Conservation (phyloP, 2,797 vertebrate genomes). For the Phoebastria nigripes region DNA sequence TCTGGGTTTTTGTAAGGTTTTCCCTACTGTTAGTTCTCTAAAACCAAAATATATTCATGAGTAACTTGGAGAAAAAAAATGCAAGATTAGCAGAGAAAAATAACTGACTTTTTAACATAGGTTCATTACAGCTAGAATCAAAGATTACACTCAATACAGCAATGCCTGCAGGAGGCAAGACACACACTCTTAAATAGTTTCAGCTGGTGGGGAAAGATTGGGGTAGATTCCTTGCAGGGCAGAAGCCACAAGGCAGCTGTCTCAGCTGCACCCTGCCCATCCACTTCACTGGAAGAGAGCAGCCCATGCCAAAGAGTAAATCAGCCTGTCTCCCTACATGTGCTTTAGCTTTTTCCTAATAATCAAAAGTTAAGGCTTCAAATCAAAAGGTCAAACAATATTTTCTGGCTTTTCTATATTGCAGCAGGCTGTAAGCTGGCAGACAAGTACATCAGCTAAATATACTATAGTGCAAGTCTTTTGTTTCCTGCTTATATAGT, state of each 20-base stretch:
- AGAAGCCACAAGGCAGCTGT: neutral
- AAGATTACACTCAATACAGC: neutral
- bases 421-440: neutral
- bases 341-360: neutral
- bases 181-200: neutral
- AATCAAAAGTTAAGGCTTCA: neutral
- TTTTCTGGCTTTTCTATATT: neutral
- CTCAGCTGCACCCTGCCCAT: neutral
- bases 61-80: neutral
- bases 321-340: fast-evolving
- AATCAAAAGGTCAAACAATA: neutral
- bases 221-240: neutral
- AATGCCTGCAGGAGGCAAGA: neutral
- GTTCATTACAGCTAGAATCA: neutral
- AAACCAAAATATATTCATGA: neutral
- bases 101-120: neutral
- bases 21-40: neutral
- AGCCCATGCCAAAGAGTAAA: neutral
- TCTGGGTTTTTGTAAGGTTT: neutral
- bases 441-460: neutral
- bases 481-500: neutral
- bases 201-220: neutral
- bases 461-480: neutral
- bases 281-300: neutral
- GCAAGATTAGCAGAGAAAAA: neutral